phyloP scores from a whole-genome alignment of 2,797 vertebrate species.

The Arctocebus calabarensis region DNA sequence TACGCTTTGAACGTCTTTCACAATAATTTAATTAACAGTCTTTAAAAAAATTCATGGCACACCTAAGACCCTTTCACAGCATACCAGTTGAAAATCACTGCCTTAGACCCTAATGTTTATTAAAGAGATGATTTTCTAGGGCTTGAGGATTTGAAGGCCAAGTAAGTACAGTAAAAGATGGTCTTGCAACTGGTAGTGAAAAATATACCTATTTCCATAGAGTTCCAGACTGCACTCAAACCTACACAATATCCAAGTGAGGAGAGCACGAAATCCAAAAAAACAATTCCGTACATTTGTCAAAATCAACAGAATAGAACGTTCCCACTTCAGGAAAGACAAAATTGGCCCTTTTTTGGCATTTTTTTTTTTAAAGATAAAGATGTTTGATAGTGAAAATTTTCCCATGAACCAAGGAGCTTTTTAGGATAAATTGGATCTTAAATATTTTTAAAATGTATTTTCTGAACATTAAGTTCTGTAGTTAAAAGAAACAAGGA shows the following conservation, averaged over 20 bases:
- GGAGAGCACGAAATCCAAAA: not conserved
- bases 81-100: too few species aligned
- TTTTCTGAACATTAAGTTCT: conserved; percentile 19
- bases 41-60: too few species aligned
- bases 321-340: not conserved
- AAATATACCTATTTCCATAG: not conserved
- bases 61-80: too few species aligned
- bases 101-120: not conserved
- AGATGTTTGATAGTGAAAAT: not conserved
- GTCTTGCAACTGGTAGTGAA: not conserved
- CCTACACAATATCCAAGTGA: not conserved
- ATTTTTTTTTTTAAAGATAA: not conserved
- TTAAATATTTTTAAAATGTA: conserved; percentile 20
- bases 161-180: not conserved
- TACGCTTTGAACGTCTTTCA: too few species aligned
- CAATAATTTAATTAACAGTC: too few species aligned
- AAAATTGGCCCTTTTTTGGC: not conserved
- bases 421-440: not conserved
- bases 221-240: not conserved
- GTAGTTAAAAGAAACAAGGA: conserved; percentile 38
- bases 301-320: not conserved
- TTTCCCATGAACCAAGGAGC: not conserved
- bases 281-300: not conserved
- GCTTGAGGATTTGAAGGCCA: not conserved
- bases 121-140: not conserved